These are phyloP conservation scores for Indicator indicator DNA, from an alignment of 2,113 vertebrate species.

Conservation along the genomic window DNA sequence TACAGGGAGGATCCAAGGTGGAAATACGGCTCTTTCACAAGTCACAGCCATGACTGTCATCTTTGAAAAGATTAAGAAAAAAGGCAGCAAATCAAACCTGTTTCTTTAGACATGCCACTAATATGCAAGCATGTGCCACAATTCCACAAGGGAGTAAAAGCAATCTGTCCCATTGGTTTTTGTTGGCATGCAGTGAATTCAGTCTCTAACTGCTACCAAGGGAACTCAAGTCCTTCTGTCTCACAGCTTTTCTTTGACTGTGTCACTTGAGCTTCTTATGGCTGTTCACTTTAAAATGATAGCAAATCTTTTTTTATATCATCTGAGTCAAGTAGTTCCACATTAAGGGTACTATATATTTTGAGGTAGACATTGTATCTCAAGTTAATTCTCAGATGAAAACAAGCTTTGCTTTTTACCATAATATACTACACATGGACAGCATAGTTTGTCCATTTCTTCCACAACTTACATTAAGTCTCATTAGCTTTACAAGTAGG, in stretches of 20 bases:
- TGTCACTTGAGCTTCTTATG: not conserved
- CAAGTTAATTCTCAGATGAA: not conserved
- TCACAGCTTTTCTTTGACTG: not conserved
- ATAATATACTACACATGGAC: not conserved
- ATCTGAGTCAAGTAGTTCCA: not conserved
- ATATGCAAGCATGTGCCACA: not conserved
- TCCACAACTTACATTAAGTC: not conserved
- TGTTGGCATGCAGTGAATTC: not conserved
- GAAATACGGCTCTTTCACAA: not conserved
- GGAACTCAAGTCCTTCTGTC: not conserved
- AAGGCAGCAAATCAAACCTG: not conserved
- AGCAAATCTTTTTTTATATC: not conserved
- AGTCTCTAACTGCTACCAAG: not conserved
- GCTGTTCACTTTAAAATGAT: not conserved
- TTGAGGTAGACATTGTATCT: not conserved
- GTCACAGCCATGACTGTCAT: not conserved
- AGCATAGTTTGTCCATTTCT: not conserved
- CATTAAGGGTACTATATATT: not conserved
- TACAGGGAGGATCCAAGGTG: not conserved
- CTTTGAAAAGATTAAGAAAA: not conserved
- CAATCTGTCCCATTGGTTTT: fast-evolving
- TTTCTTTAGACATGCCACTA: not conserved
- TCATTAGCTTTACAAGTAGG: not conserved
- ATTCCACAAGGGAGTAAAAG: not conserved
- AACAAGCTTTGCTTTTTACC: not conserved